These are phyloP conservation scores for Plecotus auritus DNA, from an alignment of 2,113 vertebrate species.

Conservation along the genomic window DNA sequence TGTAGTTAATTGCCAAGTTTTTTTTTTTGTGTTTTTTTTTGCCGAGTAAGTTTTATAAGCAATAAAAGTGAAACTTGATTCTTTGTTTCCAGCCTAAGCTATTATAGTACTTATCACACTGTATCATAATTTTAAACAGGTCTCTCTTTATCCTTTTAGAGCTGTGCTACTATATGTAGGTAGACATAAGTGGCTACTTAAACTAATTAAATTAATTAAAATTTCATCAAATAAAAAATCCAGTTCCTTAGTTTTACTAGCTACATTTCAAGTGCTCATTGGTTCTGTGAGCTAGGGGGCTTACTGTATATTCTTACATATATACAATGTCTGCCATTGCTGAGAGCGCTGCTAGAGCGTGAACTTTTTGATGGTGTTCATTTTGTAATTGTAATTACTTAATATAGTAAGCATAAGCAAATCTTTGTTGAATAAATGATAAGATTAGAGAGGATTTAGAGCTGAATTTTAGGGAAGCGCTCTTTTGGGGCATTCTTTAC, in stretches of 20 bases:
- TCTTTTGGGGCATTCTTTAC: background rate
- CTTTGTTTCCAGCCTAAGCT: background rate
- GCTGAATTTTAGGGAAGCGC: background rate
- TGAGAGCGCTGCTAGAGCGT: background rate
- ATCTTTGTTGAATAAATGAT: background rate
- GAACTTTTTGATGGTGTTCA: background rate
- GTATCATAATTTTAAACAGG: background rate
- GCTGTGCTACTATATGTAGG: background rate
- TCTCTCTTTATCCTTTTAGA: background rate
- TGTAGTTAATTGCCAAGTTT: background rate
- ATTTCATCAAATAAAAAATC: background rate
- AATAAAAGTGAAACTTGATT: background rate
- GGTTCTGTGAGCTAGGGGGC: background rate
- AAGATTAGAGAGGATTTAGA: background rate
- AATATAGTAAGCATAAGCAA: background rate
- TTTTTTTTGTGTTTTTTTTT: background rate
- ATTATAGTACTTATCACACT: background rate
- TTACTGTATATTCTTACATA: background rate
- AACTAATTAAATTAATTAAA: background rate
- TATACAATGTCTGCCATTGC: rapidly evolving
- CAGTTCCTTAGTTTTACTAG: background rate
- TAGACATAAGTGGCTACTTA: background rate
- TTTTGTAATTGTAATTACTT: background rate
- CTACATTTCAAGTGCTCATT: background rate
- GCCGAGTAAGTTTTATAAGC: background rate